Evolutionary conservation across 1,140 invertebrate species (phyloP).

Genomic region (Episyrphus balteatus): DNA sequence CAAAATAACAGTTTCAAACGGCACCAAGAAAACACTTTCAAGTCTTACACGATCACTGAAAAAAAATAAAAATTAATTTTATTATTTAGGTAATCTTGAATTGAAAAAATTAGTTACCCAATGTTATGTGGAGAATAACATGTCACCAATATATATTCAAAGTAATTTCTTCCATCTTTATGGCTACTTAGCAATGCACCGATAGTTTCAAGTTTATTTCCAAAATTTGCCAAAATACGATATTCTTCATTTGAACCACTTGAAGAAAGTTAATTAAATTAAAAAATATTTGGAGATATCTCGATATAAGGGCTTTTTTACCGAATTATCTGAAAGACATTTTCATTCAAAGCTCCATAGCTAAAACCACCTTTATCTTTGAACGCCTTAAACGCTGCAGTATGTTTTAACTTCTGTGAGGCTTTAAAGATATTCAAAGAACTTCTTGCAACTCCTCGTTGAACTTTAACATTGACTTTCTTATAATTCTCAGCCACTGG

Average conservation of each 20-base stretch:
- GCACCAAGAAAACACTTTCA: conserved; percentile 20
- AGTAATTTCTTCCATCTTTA: conserved; percentile 14
- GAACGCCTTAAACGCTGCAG: conserved; percentile 20
- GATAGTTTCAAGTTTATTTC: background rate
- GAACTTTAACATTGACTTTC: conserved; percentile 41
- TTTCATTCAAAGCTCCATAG: conserved; percentile 22
- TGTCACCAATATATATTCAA: conserved; percentile 24
- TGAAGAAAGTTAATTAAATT: background rate
- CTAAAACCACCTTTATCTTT: conserved; percentile 23
- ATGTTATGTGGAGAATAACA: conserved; percentile 17
- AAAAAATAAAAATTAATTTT: background rate
- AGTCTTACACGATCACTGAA: conserved; percentile 19
- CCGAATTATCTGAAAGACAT: conserved; percentile 28
- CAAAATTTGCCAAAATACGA: background rate
- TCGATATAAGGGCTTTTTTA: conserved; percentile 1
- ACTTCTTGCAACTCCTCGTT: conserved; percentile 29
- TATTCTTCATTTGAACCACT: background rate
- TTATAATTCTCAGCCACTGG: conserved; percentile 47
- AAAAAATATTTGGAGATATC: background rate
- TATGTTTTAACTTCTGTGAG: conserved; percentile 21
- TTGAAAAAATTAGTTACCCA: no score
- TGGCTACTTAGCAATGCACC: conserved; percentile 9
- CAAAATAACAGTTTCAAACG: conserved; percentile 26
- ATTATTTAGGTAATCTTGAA: no score
- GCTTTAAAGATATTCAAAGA: conserved; percentile 27